Conservation (phyloP, 2,888 invertebrate genomes). For the Teinopalpus imperialis region DNA sequence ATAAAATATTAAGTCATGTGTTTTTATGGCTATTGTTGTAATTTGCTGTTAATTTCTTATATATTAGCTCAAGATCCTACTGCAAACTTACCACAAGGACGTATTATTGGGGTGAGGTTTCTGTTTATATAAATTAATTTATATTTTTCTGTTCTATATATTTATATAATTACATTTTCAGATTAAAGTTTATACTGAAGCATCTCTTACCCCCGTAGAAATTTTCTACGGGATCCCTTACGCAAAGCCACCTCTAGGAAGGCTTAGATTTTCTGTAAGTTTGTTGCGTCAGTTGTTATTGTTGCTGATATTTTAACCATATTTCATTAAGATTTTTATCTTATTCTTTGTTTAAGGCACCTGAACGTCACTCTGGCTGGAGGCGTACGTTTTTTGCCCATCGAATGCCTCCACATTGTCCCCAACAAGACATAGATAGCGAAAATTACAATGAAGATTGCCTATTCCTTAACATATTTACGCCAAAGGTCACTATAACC, state of each 20-base stretch:
- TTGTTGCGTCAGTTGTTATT: not conserved
- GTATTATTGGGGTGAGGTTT: constrained; percentile 81
- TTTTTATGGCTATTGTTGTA: constrained; percentile 29
- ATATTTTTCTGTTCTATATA: constrained; percentile 6
- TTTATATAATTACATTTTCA: constrained; percentile 47
- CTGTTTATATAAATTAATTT: constrained; percentile 18
- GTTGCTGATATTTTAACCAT: not conserved
- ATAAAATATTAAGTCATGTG: too few species aligned
- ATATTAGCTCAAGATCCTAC: constrained; percentile 71
- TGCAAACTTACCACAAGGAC: constrained; percentile 80
- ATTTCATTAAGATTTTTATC: not conserved
- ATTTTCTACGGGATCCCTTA: constrained; percentile 91
- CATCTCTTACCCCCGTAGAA: constrained; percentile 83
- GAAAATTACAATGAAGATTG: constrained; percentile 87
- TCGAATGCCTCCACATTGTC: constrained; percentile 86
- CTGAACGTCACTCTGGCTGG: constrained; percentile 87
- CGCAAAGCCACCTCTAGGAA: constrained; percentile 88
- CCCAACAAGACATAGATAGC: constrained; percentile 71
- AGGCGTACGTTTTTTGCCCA: constrained; percentile 86
- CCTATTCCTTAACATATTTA: constrained; percentile 95
- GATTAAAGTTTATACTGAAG: constrained; percentile 86
- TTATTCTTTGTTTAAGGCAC: constrained; percentile 74
- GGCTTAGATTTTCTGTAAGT: constrained; percentile 87
- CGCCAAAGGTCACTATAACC: constrained; percentile 90
- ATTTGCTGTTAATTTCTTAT: constrained; percentile 29